Percentiles rank a stretch among this genome's conserved stretches.
These are phyloP conservation scores for Telmatherina bonti DNA, from an alignment of 2,797 vertebrate genomes.

Conservation along the genomic window DNA sequence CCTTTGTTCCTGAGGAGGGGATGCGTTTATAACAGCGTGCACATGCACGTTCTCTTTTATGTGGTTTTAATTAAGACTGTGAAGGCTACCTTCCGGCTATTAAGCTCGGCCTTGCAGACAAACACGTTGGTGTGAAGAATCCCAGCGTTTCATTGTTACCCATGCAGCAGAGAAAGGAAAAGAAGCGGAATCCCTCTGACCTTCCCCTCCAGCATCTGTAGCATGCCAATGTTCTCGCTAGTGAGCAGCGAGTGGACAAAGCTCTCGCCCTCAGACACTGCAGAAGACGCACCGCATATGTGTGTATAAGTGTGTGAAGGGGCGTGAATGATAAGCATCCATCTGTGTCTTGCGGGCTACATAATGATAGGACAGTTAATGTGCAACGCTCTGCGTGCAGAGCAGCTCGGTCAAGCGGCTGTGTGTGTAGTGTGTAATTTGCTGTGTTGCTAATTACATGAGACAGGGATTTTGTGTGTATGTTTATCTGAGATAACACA, in stretches of 20 bases:
- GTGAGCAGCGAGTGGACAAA: slow-evolving; percentile 54
- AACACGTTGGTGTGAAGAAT: slow-evolving; percentile 40
- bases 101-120: slow-evolving; percentile 50
- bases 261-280: slow-evolving; percentile 43
- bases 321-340: neutral
- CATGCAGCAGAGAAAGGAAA: slow-evolving; percentile 10
- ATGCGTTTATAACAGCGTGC: slow-evolving; percentile 51
- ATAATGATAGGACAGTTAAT: slow-evolving; percentile 14
- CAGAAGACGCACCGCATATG: slow-evolving; percentile 20
- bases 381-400: slow-evolving; percentile 5
- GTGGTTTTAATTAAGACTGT: slow-evolving; percentile 73
- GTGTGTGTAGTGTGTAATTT: slow-evolving; percentile 14
- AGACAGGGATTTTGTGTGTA: neutral
- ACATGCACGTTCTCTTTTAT: slow-evolving; percentile 57
- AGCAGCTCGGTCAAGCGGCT: slow-evolving; percentile 22
- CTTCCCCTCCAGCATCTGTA: slow-evolving; percentile 48
- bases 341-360: neutral
- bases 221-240: slow-evolving; percentile 72
- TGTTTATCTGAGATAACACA: neutral
- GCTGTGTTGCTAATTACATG: slow-evolving; percentile 2
- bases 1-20: slow-evolving; percentile 65
- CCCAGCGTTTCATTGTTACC: slow-evolving; percentile 35
- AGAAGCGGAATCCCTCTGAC: slow-evolving; percentile 36
- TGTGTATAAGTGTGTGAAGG: neutral
- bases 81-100: slow-evolving; percentile 63